Conservation (phyloP, 2,797 vertebrate species). For the Galagoides demidoff region DNA sequence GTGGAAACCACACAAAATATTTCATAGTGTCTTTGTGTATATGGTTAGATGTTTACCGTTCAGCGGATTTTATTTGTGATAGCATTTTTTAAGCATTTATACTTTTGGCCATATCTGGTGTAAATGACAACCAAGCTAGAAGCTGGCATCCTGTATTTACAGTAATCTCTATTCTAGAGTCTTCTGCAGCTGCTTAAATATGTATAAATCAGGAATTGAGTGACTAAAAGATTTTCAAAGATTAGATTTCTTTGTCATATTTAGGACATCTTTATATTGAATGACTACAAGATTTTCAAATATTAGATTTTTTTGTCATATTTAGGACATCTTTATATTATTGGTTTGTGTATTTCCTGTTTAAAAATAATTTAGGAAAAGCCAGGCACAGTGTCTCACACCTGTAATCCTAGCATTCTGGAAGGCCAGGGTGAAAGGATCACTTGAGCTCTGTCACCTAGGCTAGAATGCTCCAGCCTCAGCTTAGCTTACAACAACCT, state of each 20-base stretch:
- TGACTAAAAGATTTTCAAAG: slow-evolving; percentile 3
- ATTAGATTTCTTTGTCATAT: neutral
- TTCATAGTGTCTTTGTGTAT: neutral
- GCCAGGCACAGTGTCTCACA: too few relatives aligned
- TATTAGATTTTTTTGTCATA: neutral
- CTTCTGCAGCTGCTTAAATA: slow-evolving; percentile 26
- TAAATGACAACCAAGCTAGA: neutral
- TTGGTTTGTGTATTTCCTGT: slow-evolving; percentile 35
- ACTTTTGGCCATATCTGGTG: neutral
- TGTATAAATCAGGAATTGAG: neutral
- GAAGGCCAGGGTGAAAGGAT: too few relatives aligned
- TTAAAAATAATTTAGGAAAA: slow-evolving; percentile 29
- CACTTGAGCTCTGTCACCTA: neutral
- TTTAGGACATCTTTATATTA: neutral
- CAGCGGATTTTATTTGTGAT: neutral
- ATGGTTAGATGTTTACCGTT: slow-evolving; percentile 20
- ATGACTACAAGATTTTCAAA: slow-evolving; percentile 7
- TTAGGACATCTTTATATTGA: slow-evolving; percentile 10
- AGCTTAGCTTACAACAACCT: neutral
- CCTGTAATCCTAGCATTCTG: too few relatives aligned
- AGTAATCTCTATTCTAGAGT: neutral
- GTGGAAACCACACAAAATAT: neutral
- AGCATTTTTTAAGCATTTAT: neutral
- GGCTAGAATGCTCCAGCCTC: neutral
- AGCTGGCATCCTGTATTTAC: neutral